Conservation (phyloP, 2,797 vertebrate species). For the Ctenochaetus hawaiiensis region DNA sequence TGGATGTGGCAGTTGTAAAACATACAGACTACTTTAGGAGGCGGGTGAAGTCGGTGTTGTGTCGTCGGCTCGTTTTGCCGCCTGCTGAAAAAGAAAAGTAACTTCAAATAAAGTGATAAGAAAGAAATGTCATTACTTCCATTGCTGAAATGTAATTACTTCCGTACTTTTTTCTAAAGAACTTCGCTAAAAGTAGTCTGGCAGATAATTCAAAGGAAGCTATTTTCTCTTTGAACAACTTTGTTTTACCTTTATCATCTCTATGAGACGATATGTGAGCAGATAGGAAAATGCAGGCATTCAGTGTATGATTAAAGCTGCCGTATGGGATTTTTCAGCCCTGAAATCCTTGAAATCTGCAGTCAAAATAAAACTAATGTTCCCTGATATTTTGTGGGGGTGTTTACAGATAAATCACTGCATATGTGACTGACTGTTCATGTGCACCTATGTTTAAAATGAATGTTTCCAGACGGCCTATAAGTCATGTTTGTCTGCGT, state of each 20-base stretch:
- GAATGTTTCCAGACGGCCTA: neutral
- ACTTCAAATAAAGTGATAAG: neutral
- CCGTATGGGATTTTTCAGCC: neutral
- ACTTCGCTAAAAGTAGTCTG: neutral
- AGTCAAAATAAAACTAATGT: conserved; percentile 28
- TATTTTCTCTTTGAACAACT: neutral
- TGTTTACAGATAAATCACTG: conserved; percentile 34
- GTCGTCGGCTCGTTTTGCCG: neutral
- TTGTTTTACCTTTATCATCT: neutral
- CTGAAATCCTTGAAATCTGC: conserved; percentile 5
- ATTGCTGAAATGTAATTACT: neutral
- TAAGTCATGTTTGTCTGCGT: conserved; percentile 6
- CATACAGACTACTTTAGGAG: no score
- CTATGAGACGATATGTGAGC: conserved; percentile 4
- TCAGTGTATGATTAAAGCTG: conserved; percentile 14
- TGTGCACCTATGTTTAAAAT: conserved; percentile 2
- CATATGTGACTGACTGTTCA: neutral
- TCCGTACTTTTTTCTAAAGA: neutral
- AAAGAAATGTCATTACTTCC: neutral
- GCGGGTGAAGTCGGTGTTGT: neutral
- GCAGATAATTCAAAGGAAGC: neutral
- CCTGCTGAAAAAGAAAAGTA: neutral
- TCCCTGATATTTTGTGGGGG: conserved; percentile 24
- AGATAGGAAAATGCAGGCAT: conserved; percentile 6
- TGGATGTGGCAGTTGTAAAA: neutral